Conservation (phyloP, 2,888 invertebrate genomes). For the Leucania comma region DNA sequence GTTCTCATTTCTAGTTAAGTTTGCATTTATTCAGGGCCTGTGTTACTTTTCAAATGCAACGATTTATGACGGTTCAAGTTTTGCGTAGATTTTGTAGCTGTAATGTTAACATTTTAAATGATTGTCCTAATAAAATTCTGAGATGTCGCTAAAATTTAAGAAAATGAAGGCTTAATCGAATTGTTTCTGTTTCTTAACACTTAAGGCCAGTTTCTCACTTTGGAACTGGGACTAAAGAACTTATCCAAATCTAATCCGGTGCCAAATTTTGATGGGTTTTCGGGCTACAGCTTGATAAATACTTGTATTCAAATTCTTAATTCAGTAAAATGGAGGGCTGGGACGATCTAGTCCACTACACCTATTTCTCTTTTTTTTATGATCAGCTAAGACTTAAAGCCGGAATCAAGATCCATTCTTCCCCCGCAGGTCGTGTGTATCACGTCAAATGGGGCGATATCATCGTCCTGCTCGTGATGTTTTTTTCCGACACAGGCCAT, state of each 20-base stretch:
- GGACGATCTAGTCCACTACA: neutral
- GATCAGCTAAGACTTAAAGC: conserved; percentile 6
- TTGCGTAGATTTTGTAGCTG: neutral
- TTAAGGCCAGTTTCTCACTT: neutral
- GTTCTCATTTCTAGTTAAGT: conserved; percentile 59
- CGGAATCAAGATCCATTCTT: conserved; percentile 1
- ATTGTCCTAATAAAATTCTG: neutral
- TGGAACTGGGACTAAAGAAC: neutral
- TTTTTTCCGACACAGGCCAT: conserved; percentile 13
- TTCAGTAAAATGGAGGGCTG: neutral
- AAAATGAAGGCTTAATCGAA: neutral
- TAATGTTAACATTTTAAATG: neutral
- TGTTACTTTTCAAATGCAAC: conserved; percentile 41
- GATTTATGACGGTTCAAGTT: conserved; percentile 3
- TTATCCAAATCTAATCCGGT: neutral
- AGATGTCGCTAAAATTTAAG: neutral
- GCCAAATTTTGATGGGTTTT: too few relatives aligned
- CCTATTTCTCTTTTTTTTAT: neutral
- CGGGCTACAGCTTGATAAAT: too few relatives aligned
- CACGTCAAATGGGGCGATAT: conserved; percentile 25
- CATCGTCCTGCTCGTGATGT: conserved; percentile 31
- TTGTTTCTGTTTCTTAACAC: neutral
- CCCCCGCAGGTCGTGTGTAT: conserved; percentile 12
- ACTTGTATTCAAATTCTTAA: neutral
- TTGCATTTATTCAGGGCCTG: conserved; percentile 49